Conservation (phyloP, 1,140 invertebrate species). For the Asobara japonica region DNA sequence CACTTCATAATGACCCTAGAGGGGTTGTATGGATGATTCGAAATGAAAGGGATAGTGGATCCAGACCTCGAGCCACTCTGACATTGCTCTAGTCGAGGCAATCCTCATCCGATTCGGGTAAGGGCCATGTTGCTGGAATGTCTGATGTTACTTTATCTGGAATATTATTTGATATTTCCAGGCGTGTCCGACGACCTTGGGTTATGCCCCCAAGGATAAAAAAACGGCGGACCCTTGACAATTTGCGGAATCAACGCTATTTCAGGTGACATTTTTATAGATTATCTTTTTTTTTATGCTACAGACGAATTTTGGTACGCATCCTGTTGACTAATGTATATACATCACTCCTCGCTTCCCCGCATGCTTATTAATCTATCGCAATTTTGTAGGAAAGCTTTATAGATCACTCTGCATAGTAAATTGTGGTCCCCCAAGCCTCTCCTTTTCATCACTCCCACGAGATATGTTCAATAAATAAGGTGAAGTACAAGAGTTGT, state of each 20-base stretch:
- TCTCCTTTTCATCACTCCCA: too few relatives aligned
- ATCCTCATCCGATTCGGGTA: not conserved
- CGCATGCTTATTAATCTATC: too few relatives aligned
- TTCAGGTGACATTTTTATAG: not conserved
- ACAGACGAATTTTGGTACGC: too few relatives aligned
- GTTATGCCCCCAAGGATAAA: not conserved
- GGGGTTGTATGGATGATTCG: not conserved
- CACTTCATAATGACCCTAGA: conserved; percentile 47
- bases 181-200: not conserved
- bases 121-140: not conserved
- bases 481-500: too few relatives aligned
- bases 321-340: too few relatives aligned
- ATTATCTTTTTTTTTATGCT: not conserved
- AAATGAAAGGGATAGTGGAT: not conserved
- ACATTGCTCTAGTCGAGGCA: not conserved
- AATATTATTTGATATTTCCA: not conserved
- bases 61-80: conserved; percentile 13
- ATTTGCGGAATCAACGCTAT: not conserved
- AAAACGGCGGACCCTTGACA: not conserved
- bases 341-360: too few relatives aligned
- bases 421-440: too few relatives aligned
- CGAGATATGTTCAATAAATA: too few relatives aligned
- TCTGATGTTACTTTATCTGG: not conserved
- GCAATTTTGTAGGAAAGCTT: too few relatives aligned
- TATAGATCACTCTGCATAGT: too few relatives aligned